phyloP scores from a whole-genome alignment of 1,140 invertebrate genomes.

The Mycetomoellerius zeteki region DNA sequence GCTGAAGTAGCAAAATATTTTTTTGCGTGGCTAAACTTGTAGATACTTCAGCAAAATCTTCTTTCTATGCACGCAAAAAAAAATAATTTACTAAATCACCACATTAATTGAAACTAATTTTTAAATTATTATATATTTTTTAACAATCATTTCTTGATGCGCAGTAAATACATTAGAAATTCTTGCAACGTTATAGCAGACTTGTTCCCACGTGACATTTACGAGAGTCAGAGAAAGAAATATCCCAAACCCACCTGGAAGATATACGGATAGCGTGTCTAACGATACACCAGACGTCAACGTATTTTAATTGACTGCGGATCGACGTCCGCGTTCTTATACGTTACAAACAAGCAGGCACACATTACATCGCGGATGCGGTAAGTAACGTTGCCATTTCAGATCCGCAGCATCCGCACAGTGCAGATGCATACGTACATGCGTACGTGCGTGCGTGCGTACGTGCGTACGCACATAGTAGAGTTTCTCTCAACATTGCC shows the following conservation, averaged over 20 bases:
- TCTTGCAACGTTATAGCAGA: background rate
- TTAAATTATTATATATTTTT: background rate
- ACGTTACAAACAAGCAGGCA: background rate
- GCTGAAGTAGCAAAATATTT: no score
- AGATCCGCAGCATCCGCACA: constrained; percentile 30
- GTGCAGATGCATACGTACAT: background rate
- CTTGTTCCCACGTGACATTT: constrained; percentile 1
- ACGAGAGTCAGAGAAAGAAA: background rate
- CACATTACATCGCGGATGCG: constrained; percentile 43
- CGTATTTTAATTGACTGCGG: constrained; percentile 12
- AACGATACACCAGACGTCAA: background rate
- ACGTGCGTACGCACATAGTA: background rate
- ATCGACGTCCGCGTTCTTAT: constrained; percentile 29
- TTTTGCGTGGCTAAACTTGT: no score
- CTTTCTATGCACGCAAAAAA: background rate
- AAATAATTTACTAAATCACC: background rate
- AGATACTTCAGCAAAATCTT: no score
- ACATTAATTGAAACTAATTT: background rate
- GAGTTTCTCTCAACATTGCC: constrained; percentile 35
- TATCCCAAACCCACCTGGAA: constrained; percentile 21
- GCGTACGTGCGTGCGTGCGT: background rate
- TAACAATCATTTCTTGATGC: background rate
- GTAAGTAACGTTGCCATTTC: constrained; percentile 51
- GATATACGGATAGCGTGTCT: constrained; percentile 16
- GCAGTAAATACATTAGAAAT: background rate